Percentiles rank a stretch among this genome's conserved stretches.
These are phyloP conservation scores for Lithobates sylvaticus DNA, from an alignment of 2,797 vertebrate genomes.

Conservation along the genomic window DNA sequence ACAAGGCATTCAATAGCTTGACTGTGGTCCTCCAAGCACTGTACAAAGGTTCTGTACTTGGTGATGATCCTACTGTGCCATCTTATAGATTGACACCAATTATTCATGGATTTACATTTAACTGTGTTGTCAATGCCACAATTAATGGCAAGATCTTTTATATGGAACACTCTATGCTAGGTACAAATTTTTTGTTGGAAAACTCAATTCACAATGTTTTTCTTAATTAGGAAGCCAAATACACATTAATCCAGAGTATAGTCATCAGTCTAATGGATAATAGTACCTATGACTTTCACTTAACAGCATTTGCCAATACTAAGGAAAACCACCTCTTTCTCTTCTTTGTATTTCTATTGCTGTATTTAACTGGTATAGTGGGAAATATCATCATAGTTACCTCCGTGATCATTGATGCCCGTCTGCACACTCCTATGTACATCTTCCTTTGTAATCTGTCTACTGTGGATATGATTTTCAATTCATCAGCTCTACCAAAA, in stretches of 20 bases:
- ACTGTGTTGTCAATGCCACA: too few species aligned
- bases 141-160: too few species aligned
- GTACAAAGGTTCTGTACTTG: too few species aligned
- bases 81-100: too few species aligned
- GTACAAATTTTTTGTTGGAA: too few species aligned
- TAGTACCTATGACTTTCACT: constrained; percentile 1
- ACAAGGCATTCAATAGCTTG: too few species aligned
- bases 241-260: too few species aligned
- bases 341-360: constrained; percentile 12
- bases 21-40: too few species aligned
- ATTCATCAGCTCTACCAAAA: constrained; percentile 23
- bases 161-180: too few species aligned
- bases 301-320: constrained; percentile 19
- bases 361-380: constrained; percentile 19
- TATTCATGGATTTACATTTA: too few species aligned
- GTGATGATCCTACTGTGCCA: too few species aligned
- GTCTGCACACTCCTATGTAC: constrained; percentile 37
- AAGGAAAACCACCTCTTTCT: neutral
- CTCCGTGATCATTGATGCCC: neutral
- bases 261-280: constrained; percentile 4
- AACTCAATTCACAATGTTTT: too few species aligned
- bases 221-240: neutral
- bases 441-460: constrained; percentile 33
- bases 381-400: constrained; percentile 19
- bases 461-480: constrained; percentile 19